Evolutionary conservation across 1,140 invertebrate genomes (phyloP).

Genomic region (Akabosia matsudoensis): DNA sequence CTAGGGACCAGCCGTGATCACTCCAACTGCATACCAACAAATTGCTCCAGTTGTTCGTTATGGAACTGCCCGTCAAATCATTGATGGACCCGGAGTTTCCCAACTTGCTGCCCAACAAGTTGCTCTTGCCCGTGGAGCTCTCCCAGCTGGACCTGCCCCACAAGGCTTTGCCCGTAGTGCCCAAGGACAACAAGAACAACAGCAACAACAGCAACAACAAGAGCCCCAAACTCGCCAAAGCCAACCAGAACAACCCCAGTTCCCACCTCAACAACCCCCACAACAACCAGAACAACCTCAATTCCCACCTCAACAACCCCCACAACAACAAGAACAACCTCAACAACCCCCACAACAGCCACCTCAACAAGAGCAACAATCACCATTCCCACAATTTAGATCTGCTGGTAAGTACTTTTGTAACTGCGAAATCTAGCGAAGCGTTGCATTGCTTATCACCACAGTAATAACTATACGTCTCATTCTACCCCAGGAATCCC

Average conservation of each 20-base stretch:
- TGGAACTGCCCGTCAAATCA: conserved; percentile 42
- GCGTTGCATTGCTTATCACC: neutral
- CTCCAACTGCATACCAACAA: conserved; percentile 44
- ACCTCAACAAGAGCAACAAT: neutral
- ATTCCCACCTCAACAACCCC: neutral
- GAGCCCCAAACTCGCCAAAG: neutral
- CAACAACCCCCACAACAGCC: conserved; percentile 15
- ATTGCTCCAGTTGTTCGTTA: conserved; percentile 46
- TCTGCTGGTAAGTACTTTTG: conserved; percentile 1
- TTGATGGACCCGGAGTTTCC: conserved; percentile 34
- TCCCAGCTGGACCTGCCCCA: conserved; percentile 34
- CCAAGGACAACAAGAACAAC: conserved; percentile 35
- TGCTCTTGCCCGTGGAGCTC: conserved; percentile 36
- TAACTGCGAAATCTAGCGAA: neutral
- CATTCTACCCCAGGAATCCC: neutral
- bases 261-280: conserved; percentile 26
- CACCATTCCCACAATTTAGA: neutral
- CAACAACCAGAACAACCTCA: neutral
- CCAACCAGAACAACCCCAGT: neutral
- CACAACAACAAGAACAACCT: neutral
- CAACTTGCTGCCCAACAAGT: conserved; percentile 20
- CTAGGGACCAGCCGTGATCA: conserved; percentile 54
- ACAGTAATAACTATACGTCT: neutral
- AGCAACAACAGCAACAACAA: too few species aligned
- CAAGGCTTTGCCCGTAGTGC: conserved; percentile 29